phyloP scores from a whole-genome alignment of 2,888 invertebrate genomes.

The Koerneria pararmatus region DNA sequence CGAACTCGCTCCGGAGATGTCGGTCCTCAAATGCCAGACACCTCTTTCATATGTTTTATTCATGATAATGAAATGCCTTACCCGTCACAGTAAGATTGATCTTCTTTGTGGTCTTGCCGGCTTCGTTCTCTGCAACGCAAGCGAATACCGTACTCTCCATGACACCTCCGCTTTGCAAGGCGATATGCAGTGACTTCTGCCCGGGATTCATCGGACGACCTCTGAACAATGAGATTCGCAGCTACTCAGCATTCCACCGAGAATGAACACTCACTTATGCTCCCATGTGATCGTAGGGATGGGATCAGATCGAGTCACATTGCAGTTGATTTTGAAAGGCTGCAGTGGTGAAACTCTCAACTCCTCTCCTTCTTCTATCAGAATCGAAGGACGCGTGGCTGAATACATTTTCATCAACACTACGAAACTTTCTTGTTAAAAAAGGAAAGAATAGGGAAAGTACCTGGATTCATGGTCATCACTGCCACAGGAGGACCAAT shows the following conservation, averaged over 20 bases:
- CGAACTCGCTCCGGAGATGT: constrained; percentile 53
- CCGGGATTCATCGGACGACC: constrained; percentile 47
- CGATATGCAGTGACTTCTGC: constrained; percentile 41
- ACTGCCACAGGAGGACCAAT: constrained; percentile 52
- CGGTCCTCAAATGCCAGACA: constrained; percentile 41
- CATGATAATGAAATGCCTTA: neutral
- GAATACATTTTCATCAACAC: constrained; percentile 12
- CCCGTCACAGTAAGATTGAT: constrained; percentile 50
- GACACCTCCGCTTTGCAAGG: constrained; percentile 49
- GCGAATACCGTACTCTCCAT: constrained; percentile 50
- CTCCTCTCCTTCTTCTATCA: constrained; percentile 55
- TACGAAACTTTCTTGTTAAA: neutral
- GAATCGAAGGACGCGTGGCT: constrained; percentile 51
- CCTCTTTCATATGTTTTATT: neutral
- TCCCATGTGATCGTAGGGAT: constrained; percentile 47
- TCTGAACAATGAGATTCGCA: constrained; percentile 27
- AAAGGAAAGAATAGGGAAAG: neutral
- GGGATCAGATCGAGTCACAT: constrained; percentile 56
- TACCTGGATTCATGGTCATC: constrained; percentile 47
- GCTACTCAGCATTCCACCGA: neutral
- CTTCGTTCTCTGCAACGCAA: constrained; percentile 58
- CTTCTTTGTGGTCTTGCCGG: constrained; percentile 47
- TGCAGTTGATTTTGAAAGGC: constrained; percentile 51
- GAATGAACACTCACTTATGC: constrained; percentile 37
- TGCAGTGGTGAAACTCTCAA: constrained; percentile 47